Evolutionary conservation across 1,140 invertebrate genomes (phyloP).

Genomic region (Drosophila arizonae): DNA sequence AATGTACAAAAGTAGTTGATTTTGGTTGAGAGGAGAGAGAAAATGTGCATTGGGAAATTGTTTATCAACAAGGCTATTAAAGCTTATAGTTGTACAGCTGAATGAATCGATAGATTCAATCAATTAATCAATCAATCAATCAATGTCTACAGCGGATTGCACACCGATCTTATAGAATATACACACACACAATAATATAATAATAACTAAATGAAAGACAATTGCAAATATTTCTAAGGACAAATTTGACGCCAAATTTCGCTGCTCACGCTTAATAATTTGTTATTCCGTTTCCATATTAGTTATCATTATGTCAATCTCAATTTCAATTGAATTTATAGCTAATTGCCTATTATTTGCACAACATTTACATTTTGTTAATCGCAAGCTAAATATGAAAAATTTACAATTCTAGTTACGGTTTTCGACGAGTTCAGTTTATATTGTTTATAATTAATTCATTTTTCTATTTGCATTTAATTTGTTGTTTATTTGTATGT

Average conservation of each 20-base stretch:
- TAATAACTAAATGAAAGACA: slow-evolving; percentile 42
- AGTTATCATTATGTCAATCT: not conserved
- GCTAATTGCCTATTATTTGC: slow-evolving; percentile 33
- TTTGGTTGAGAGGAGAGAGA: slow-evolving; percentile 3
- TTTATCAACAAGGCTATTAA: slow-evolving; percentile 17
- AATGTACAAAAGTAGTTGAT: slow-evolving; percentile 18
- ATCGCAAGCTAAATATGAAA: slow-evolving; percentile 61
- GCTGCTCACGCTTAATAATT: slow-evolving; percentile 22
- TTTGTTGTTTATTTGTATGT: slow-evolving; percentile 25
- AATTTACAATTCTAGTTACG: slow-evolving; percentile 67
- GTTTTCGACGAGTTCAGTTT: slow-evolving; percentile 7
- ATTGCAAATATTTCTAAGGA: slow-evolving; percentile 12
- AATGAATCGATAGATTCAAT: not conserved
- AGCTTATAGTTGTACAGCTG: slow-evolving; percentile 19
- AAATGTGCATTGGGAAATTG: slow-evolving; percentile 14
- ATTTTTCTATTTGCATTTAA: slow-evolving; percentile 26
- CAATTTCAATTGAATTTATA: slow-evolving; percentile 26
- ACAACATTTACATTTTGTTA: slow-evolving; percentile 53
- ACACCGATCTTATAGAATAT: slow-evolving; percentile 14
- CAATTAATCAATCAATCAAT: not conserved
- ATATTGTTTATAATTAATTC: slow-evolving; percentile 12
- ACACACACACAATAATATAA: slow-evolving; percentile 40
- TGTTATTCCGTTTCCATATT: slow-evolving; percentile 2
- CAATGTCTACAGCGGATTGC: not conserved
- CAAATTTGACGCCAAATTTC: slow-evolving; percentile 27